These are phyloP conservation scores for Hippocampus comes DNA, from an alignment of 2,113 vertebrate species.

Conservation along the genomic window DNA sequence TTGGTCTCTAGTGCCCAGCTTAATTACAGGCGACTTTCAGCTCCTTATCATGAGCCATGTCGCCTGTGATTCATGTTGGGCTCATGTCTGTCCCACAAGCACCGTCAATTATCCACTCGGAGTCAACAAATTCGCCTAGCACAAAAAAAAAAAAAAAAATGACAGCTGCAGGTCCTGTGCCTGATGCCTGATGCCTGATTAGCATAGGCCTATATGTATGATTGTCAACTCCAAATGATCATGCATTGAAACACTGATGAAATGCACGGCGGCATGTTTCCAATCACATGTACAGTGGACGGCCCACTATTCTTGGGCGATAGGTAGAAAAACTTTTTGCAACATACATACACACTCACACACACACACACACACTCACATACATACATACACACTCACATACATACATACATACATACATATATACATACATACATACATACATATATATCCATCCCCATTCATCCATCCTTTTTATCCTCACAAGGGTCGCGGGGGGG, in stretches of 20 bases:
- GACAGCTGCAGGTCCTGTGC: slow-evolving; percentile 73
- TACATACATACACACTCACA: too few relatives aligned
- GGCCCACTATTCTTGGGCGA: background rate
- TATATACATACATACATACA: too few relatives aligned
- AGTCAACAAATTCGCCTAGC: slow-evolving; percentile 87
- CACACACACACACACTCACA: too few relatives aligned
- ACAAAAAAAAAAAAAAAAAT: slow-evolving; percentile 19
- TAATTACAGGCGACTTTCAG: slow-evolving; percentile 97
- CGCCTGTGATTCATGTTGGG: slow-evolving; percentile 93
- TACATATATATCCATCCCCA: too few relatives aligned
- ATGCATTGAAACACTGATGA: slow-evolving; percentile 29
- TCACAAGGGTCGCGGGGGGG: too few relatives aligned
- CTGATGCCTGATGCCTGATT: slow-evolving; percentile 77
- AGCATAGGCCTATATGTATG: slow-evolving; percentile 66
- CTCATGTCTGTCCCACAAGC: slow-evolving; percentile 92
- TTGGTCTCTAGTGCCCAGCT: slow-evolving; percentile 97
- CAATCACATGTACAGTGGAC: background rate
- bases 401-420: too few relatives aligned
- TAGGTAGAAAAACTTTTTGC: too few relatives aligned
- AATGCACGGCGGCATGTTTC: background rate
- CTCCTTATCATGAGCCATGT: slow-evolving; percentile 88
- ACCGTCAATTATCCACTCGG: slow-evolving; percentile 92
- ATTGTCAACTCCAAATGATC: slow-evolving; percentile 52
- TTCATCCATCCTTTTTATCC: too few relatives aligned
- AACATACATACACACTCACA: too few relatives aligned